These are phyloP conservation scores for Coreoperca whiteheadi DNA, from an alignment of 2,113 vertebrate species.

Conservation along the genomic window DNA sequence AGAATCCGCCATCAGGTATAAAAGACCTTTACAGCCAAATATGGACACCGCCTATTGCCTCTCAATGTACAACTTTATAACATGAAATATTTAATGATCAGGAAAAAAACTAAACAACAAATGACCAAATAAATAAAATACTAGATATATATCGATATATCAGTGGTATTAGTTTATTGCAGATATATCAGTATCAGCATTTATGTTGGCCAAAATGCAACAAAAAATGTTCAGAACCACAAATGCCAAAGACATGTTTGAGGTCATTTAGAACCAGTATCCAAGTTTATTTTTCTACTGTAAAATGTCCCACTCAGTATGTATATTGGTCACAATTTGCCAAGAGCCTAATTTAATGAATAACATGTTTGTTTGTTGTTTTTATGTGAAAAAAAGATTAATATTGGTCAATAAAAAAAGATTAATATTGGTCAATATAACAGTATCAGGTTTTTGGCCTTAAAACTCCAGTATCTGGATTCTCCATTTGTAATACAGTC, in stretches of 20 bases:
- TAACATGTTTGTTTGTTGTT: neutral
- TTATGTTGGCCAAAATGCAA: neutral
- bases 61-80: neutral
- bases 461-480: neutral
- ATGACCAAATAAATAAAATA: neutral
- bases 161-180: neutral
- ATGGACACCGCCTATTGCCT: neutral
- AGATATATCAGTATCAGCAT: neutral
- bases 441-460: neutral
- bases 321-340: neutral
- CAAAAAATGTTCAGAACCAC: neutral
- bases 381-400: neutral
- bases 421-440: neutral
- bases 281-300: neutral
- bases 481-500: neutral
- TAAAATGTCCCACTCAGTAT: neutral
- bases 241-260: neutral
- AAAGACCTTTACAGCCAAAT: neutral
- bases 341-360: neutral
- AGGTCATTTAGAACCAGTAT: neutral
- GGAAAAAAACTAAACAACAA: neutral
- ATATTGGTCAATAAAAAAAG: neutral
- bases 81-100: neutral
- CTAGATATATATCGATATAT: neutral
- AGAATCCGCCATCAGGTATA: neutral